Evolutionary conservation across 1,140 invertebrate genomes (phyloP), one percentile per base, ranked within the genome.

Genomic region (Venturia canescens): DNA sequence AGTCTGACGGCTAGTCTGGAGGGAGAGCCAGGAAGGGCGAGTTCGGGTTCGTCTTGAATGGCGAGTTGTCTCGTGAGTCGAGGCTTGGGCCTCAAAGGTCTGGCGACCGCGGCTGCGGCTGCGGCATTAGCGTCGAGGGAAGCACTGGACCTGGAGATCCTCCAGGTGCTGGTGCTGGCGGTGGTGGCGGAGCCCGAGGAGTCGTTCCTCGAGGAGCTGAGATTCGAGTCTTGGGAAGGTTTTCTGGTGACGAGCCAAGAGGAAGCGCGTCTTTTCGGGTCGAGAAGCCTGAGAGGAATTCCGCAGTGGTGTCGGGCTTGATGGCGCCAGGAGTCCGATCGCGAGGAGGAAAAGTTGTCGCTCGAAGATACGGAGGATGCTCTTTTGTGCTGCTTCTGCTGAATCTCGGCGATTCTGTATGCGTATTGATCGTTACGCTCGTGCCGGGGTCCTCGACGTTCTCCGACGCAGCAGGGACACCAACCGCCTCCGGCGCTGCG

Each of bases 241-340:
- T 98, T 98, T 23, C 97, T 92, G 0, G 96, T 97, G 5, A 98
- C 96, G 26, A 97, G 92, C 97, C 97, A 98, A 0, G 96, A 97
- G 0, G 96, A 96, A 4, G 96, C 94, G 77, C 96, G 92, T 29
- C 96, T 92, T 85, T 96, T 95, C 0, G 96, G 95, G 84, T 97
- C 96, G 16, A 96, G 88, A 31, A 96, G 85, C 80, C 95, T 93
- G 60, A 97, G 90, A 0, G 96, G 96, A 78, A 97, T 95, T 0
- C 95, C 94, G 86, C 95, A 95, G 79, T 95, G 95, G 82, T 96
- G 53, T 23, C 21, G 95, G 9, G 94, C 93, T 34, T 94, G 93
- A 31, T 94, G 93, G 18, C 96, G 92, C 96, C 96, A 97, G 1
- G 96, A 97, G 87, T 97, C 97, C 0, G 95, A 96, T 34, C 94